Percentiles rank a stretch among this genome's conserved stretches.
Conservation (phyloP, 2,888 invertebrate genomes). For the Prosopocoilus inquinatus region DNA sequence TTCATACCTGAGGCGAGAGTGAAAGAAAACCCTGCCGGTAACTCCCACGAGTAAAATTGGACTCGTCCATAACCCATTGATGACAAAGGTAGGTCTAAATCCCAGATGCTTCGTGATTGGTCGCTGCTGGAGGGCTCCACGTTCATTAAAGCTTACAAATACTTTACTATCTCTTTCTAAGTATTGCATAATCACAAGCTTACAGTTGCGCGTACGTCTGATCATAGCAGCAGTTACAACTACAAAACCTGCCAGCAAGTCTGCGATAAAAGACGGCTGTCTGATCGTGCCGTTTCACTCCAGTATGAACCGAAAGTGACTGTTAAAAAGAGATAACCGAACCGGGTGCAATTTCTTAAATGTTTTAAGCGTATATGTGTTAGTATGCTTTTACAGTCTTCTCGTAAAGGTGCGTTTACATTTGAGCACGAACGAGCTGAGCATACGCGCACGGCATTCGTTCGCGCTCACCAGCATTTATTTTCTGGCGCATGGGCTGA, state of each 20-base stretch:
- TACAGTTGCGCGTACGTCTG: conserved; percentile 28
- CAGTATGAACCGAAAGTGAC: conserved; percentile 5
- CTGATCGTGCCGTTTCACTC: conserved; percentile 24
- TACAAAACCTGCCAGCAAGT: conserved; percentile 23
- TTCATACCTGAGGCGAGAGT: background rate
- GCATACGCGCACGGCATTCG: no score
- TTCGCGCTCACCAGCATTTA: no score
- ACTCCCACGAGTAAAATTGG: conserved; percentile 51
- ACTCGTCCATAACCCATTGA: conserved; percentile 68
- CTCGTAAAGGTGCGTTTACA: no score
- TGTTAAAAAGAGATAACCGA: conserved; percentile 20
- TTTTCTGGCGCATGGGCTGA: no score
- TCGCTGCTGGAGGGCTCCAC: conserved; percentile 46
- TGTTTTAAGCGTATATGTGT: conserved; percentile 36
- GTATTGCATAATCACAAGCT: conserved; percentile 31
- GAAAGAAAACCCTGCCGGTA: conserved; percentile 22
- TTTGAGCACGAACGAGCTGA: no score
- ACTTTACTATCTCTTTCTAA: conserved; percentile 29
- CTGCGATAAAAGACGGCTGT: conserved; percentile 23
- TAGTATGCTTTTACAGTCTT: conserved; percentile 41
- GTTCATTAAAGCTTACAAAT: conserved; percentile 42
- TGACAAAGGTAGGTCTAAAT: conserved; percentile 67
- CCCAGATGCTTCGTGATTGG: conserved; percentile 62
- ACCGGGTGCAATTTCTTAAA: conserved; percentile 18
- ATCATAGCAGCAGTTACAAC: conserved; percentile 21